Evolutionary conservation across 92 coral and sea anemone species (phyloP).

Genomic region (Plumapathes pennacea): DNA sequence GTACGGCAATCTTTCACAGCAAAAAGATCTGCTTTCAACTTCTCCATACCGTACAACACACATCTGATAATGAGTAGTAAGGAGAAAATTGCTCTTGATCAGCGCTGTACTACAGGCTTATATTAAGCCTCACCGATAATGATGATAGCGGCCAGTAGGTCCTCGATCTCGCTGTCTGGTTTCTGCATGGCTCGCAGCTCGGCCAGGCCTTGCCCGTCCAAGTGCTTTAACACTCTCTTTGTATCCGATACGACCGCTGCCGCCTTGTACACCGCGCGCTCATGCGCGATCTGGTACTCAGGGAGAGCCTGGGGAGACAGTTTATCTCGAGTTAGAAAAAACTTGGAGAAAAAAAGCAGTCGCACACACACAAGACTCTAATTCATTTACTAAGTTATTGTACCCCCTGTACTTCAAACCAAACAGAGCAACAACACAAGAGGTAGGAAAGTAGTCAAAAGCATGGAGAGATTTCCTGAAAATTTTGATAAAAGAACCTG

Average conservation of each 20-base stretch:
- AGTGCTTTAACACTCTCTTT: constrained; percentile 66
- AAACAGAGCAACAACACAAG: too few species aligned
- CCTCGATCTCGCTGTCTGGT: constrained; percentile 96
- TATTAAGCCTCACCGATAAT: constrained; percentile 62
- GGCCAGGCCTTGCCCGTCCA: constrained; percentile 80
- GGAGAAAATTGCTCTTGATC: not conserved
- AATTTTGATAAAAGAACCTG: too few species aligned
- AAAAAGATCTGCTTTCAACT: too few species aligned
- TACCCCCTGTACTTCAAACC: not conserved
- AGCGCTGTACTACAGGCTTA: not conserved
- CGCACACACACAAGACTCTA: too few species aligned
- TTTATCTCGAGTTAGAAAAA: not conserved
- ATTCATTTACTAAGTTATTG: not conserved
- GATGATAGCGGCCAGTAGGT: constrained; percentile 92
- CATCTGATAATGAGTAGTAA: not conserved
- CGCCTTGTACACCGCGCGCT: constrained; percentile 96
- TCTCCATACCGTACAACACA: too few species aligned
- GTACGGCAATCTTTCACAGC: too few species aligned
- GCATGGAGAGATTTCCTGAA: too few species aligned
- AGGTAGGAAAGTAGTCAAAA: too few species aligned
- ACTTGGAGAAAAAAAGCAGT: too few species aligned
- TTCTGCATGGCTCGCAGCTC: constrained; percentile 96
- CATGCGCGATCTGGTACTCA: constrained; percentile 93
- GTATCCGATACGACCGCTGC: constrained; percentile 96
- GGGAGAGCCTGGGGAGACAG: constrained; percentile 75